Evolutionary conservation across 2,113 vertebrate species (phyloP).

Genomic region (Grammomys surdaster): DNA sequence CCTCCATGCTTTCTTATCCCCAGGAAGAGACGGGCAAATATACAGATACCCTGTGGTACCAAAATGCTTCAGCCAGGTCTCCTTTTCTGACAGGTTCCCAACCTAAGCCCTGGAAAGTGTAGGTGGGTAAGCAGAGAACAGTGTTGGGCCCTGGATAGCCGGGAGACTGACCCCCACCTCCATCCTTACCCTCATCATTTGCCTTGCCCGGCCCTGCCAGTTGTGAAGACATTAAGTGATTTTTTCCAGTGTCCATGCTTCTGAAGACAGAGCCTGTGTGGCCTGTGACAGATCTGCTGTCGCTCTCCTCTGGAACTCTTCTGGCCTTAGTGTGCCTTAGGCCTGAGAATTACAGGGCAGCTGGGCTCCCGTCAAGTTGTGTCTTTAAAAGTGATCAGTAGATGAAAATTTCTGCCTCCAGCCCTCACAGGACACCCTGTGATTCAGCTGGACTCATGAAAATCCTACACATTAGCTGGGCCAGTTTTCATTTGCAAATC

Average conservation of each 20-base stretch:
- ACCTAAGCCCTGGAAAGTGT: no score
- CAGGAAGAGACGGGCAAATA: neutral
- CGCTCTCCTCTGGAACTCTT: neutral
- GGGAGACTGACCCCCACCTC: neutral
- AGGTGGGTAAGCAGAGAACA: fast-evolving
- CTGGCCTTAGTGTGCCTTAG: neutral
- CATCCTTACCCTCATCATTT: neutral
- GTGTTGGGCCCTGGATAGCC: neutral
- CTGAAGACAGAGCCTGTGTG: neutral
- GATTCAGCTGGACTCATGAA: neutral
- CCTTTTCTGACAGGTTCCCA: neutral
- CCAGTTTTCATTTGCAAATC: neutral
- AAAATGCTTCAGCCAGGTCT: neutral
- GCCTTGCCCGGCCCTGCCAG: neutral
- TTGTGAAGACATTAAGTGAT: neutral
- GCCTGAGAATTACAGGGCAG: neutral
- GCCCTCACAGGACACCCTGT: neutral
- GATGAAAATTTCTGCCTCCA: neutral
- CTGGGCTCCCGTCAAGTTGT: neutral
- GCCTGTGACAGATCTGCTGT: neutral
- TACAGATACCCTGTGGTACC: neutral
- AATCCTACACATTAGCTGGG: neutral
- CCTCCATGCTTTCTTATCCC: neutral
- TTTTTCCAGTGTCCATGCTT: neutral
- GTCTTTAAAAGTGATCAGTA: neutral